These are phyloP conservation scores for Planococcus citri DNA, from an alignment of 1,140 invertebrate species.

Conservation along the genomic window DNA sequence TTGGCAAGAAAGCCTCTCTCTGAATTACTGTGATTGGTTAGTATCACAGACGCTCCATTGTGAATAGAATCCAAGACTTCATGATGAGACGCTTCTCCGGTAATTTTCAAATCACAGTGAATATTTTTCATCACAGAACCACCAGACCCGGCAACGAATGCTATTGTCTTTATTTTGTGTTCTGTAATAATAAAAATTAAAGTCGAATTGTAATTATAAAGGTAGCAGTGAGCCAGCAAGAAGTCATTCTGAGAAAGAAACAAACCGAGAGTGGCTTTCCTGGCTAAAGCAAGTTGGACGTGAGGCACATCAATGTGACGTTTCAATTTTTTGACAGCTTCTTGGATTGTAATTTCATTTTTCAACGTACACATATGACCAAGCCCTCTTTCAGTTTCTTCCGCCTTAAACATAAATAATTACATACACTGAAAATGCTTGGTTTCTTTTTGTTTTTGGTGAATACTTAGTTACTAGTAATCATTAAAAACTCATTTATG, in stretches of 20 bases:
- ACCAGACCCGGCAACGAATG: slow-evolving; percentile 84
- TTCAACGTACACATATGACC: neutral
- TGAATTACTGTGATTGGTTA: slow-evolving; percentile 90
- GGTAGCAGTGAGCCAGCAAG: too few relatives aligned
- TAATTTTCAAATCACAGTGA: slow-evolving; percentile 69
- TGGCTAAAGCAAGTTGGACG: neutral
- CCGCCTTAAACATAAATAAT: neutral
- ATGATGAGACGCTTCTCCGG: slow-evolving; percentile 93
- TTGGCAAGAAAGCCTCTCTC: slow-evolving; percentile 69
- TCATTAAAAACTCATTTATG: too few relatives aligned
- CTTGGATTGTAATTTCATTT: neutral
- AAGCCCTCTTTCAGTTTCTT: neutral
- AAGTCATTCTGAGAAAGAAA: neutral
- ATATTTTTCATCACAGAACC: slow-evolving; percentile 55
- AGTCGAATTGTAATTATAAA: neutral
- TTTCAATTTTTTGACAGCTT: neutral
- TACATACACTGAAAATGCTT: too few relatives aligned
- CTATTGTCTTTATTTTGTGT: slow-evolving; percentile 40
- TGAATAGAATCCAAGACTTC: slow-evolving; percentile 79
- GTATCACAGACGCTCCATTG: slow-evolving; percentile 60
- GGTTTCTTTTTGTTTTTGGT: too few relatives aligned
- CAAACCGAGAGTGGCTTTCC: neutral
- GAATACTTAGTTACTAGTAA: too few relatives aligned
- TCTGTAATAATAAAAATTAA: slow-evolving; percentile 7
- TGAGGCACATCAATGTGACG: neutral